Evolutionary conservation across 1,140 invertebrate genomes (phyloP), one percentile per base, ranked within the genome.

Genomic region (Pseudomyrmex sp.): DNA sequence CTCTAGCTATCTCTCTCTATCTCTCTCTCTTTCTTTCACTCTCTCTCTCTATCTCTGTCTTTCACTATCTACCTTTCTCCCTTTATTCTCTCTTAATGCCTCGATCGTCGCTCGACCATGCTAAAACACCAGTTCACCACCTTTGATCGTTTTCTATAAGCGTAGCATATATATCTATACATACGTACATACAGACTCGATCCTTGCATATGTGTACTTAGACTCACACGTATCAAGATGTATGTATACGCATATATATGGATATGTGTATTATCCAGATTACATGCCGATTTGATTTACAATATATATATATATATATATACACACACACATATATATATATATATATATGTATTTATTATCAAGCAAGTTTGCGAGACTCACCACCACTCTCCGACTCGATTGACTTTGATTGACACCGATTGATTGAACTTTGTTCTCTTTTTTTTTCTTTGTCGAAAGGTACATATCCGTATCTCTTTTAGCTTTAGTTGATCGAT

Each of bases 401-500:
- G 83, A 50, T 70, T 62, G 52, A 68, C 52, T 66, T 82, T 61
- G 83, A 50, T 70, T 62, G 52, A 68, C 52, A 77, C 66, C 82
- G 56, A 82, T 50, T 74, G 20, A 74, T 69, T 35, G 35, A 35
- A 35, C 35, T 35, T 66, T 65, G 50, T 61, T 70, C 59, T 56
- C 61, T 62, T 63, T 56, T 23, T 20, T 68, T 65, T 85, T 54
- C 20, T 26, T 26, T 82, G 20, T 82, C 65, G 68, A 77, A 77
- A 44, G 35, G 5, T 35, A 35, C 35, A 35, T 35, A 54, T 58
- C 46, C 83, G 72, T 76, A 72, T 85, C 46, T 82, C 61, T 85
- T 26, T 26, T 35, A 85, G 84, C 58, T 73, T 88, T 90, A 90
- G 88, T 80, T 85, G 80, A 91, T 92, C 79, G 80, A 92, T 90